phyloP scores from a whole-genome alignment of 1,140 invertebrate genomes.

The Orius insidiosus region DNA sequence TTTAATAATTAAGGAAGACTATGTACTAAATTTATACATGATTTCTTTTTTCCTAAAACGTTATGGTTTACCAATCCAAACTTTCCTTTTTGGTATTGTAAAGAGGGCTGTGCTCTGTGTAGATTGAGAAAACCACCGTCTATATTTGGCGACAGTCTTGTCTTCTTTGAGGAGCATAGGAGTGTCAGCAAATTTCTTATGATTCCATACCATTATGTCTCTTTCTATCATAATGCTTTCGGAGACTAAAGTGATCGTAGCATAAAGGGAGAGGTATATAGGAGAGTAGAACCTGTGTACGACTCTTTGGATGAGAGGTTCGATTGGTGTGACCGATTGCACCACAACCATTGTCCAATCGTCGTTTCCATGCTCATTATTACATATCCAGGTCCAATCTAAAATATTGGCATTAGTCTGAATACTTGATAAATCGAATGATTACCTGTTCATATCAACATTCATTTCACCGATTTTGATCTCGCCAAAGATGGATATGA shows the following conservation, averaged over 20 bases:
- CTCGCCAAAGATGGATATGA: conserved; percentile 33
- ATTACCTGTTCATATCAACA: conserved; percentile 38
- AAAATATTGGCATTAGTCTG: conserved; percentile 6
- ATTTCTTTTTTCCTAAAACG: too few species aligned
- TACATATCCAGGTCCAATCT: conserved; percentile 68
- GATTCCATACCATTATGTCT: conserved; percentile 81
- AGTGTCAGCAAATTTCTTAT: conserved; percentile 53
- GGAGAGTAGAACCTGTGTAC: conserved; percentile 56
- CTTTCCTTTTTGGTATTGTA: conserved; percentile 25
- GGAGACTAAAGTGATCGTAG: conserved; percentile 44
- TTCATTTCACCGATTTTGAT: conserved; percentile 33
- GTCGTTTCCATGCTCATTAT: conserved; percentile 41
- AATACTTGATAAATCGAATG: not conserved
- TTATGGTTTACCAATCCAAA: conserved; percentile 20
- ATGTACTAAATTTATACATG: too few species aligned
- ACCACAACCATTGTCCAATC: conserved; percentile 48
- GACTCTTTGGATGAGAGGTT: conserved; percentile 59
- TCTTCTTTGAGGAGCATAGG: conserved; percentile 64
- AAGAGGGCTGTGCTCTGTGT: conserved; percentile 55
- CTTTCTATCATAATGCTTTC: conserved; percentile 71
- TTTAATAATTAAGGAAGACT: too few species aligned
- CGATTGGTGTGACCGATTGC: conserved; percentile 64
- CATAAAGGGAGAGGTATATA: conserved; percentile 37
- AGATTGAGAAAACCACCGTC: conserved; percentile 78
- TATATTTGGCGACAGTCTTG: conserved; percentile 44